Evolutionary conservation across 2,888 invertebrate species (phyloP), one percentile per base, ranked within the genome.

Genomic region (Polietes domitor): DNA sequence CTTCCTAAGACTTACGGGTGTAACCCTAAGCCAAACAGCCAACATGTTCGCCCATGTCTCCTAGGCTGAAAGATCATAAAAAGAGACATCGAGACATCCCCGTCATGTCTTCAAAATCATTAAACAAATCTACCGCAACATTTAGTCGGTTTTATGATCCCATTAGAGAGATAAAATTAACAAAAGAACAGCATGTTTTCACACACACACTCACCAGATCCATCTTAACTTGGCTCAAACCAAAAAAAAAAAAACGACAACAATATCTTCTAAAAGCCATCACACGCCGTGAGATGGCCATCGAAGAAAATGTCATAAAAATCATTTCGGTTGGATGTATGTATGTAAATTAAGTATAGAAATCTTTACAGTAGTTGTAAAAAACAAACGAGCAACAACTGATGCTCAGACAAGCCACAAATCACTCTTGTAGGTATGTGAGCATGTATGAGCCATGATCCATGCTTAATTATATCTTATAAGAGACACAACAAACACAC

Each of bases 101-200:
- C 65, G 24, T 12, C 37, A 37, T 41, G n/a, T 28, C 28, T 15
- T 24, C 12, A 0, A 43, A 68, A 68, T 68, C 68, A 68, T 68
- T 24, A 21, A 43, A 65, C 65, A 68, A 43, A 43, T 68, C 15
- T 68, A 68, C 68, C 68, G 68, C 68, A 68, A 17, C 58, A 26
- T 58, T 37, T 55, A 73, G 41, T 58, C 21, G 73, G 58, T 83
- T 83, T 80, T 83, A 83, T 63, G 80, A 80, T 61, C 77, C 75
- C 80, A 83, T 83, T 83, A 80, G 80, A 78, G 55, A 80, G 77
- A 83, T 77, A 79, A 43, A 79, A 79, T 72, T 71, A 82, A 82
- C 41, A 82, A 68, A 68, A 75, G 24, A 83, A 68, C 73, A 75
- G 76, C 72, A 73, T 71, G 70, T 63, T 47, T 78, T 70, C 68